A percentile compares a stretch with the other conserved stretches of the same genome.
Conservation (phyloP, 2,888 invertebrate genomes). For the Nasonovia ribisnigri region DNA sequence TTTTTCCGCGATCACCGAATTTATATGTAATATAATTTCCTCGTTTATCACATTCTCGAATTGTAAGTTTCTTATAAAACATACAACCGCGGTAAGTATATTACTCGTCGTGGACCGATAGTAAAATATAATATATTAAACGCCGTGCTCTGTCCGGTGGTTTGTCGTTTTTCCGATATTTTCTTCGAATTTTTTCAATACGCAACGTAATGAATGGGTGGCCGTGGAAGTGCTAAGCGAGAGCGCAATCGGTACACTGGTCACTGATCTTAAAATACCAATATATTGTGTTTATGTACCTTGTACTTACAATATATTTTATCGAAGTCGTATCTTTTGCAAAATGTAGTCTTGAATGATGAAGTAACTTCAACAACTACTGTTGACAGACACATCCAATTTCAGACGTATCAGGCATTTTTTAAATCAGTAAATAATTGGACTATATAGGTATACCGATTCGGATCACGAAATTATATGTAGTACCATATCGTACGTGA, state of each 20-base stretch:
- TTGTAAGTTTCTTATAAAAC: background rate
- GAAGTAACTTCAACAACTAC: too few species aligned
- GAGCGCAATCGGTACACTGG: background rate
- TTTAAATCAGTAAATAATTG: too few species aligned
- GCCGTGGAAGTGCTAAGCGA: background rate
- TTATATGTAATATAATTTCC: background rate
- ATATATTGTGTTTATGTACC: background rate
- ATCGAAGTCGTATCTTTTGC: background rate
- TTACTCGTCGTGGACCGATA: background rate
- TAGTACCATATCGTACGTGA: background rate
- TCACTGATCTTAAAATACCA: background rate
- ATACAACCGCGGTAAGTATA: background rate
- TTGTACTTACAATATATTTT: too few species aligned
- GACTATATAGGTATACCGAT: too few species aligned
- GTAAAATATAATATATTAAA: constrained; percentile 3
- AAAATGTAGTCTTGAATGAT: background rate
- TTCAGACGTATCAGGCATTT: too few species aligned
- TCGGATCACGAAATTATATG: background rate
- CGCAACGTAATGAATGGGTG: background rate
- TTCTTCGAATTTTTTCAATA: background rate
- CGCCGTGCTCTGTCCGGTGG: background rate
- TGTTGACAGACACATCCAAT: too few species aligned
- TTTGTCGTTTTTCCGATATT: background rate
- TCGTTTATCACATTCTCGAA: background rate
- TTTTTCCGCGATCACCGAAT: background rate